Base-by-base conservation (phyloP, 2,888 invertebrate genomes). In the Homarus gammarus region DNA sequence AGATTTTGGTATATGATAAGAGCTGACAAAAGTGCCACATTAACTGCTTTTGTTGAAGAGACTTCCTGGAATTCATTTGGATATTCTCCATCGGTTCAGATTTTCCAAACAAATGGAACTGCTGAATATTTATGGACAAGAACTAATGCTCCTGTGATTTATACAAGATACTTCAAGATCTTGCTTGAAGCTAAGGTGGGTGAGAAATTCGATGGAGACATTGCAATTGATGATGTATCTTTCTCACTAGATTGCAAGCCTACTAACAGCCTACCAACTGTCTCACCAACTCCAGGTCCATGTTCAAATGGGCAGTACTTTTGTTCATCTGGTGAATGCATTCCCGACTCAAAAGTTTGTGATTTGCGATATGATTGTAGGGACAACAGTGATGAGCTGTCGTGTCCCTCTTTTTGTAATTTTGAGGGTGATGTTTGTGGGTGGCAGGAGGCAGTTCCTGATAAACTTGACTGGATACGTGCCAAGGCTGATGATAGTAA, bases 1-100 rank as follows among this genome's bases (percentile, higher is more conserved):
- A 84, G 89, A 61, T 85, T 89, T 64, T 89, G 89, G 89, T 89
- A 89, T 49, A 84, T 89, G 81, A 85, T 89, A 49, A 84, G 81
- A 68, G 75, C 77, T n/a, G 33, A 89, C 49, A 61, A 84, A 31
- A 36, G 56, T 33, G 64, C 85, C 6, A 18, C 64, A 40, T 22
- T 89, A 22, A 81, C 73, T 38, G 81, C 81, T 12, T 81, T 61
- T 81, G 89, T 33, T 40, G 70, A 40, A 22, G 89, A 89, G 49
- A 64, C 81, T 61, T 81, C 84, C 5, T 31, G 12, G n/a, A 12
- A 18, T 6, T 22, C 12, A 12, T 15, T 33, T 2, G 44, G 38
- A 36, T 64, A 64, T 27, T 31, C 68, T 18, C 64, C n/a, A n/a
- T 33, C 64, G 1, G 2, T 12, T 6, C n/a, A 40, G 18, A 18